phyloP scores from a whole-genome alignment of 2,797 vertebrate genomes.

The Telmatherina bonti region DNA sequence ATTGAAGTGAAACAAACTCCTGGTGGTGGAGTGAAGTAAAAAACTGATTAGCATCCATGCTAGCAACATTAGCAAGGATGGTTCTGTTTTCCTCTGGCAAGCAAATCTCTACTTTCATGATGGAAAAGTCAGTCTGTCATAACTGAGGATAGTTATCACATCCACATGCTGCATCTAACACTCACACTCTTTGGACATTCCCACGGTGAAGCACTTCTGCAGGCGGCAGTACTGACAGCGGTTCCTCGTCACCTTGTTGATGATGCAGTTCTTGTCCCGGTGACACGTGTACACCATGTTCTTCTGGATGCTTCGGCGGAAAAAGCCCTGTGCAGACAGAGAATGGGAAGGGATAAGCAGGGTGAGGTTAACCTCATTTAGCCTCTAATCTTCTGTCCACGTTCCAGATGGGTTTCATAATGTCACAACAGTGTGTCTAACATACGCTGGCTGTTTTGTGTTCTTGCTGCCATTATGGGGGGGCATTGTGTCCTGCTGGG shows the following conservation, averaged over 20 bases:
- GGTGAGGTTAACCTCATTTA: no score
- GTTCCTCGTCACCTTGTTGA: conserved; percentile 98
- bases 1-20: no score
- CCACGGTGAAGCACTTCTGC: conserved; percentile 96
- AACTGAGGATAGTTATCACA: no score
- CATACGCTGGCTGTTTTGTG: conserved; percentile 12
- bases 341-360: background rate
- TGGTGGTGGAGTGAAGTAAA: no score
- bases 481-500: conserved; percentile 43
- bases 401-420: conserved; percentile 30
- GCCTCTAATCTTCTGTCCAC: conserved; percentile 10
- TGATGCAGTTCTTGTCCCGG: conserved; percentile 97
- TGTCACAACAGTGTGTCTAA: conserved; percentile 18
- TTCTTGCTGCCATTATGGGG: background rate
- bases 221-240: conserved; percentile 98
- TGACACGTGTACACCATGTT: conserved; percentile 99
- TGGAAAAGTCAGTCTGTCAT: no score
- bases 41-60: no score
- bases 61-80: no score
- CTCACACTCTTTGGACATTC: conserved; percentile 99
- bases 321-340: conserved; percentile 89
- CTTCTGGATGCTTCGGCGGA: conserved; percentile 98
- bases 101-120: no score
- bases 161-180: conserved; percentile 41
- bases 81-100: no score